Evolutionary conservation across 1,140 invertebrate genomes (phyloP), one percentile per base, ranked within the genome.

Genomic region (Macrobrachium rosenbergii): DNA sequence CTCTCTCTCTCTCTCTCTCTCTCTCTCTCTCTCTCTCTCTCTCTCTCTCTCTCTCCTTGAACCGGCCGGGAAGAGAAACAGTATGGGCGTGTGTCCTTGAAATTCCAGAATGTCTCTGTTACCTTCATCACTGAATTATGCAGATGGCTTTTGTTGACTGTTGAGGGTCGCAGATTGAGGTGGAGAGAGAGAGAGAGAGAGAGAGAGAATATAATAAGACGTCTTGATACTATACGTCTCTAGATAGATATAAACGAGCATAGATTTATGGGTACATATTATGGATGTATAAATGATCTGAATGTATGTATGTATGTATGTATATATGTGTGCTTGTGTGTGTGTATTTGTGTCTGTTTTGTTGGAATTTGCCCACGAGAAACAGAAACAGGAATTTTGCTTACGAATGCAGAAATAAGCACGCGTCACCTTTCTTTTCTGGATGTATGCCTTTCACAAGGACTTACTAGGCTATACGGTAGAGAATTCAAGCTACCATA

Each of bases 181-280:
- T 37, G 58, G 73, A 75, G 73, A 75, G 73, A 75, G 73, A 75
- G 73, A 75, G 23, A 75, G 73, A 75, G 73, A 75, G 73, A 75
- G n/a, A n/a, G n/a, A n/a, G n/a, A 52, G 58, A 19, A 75, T 21
- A 75, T 17, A 37, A 19, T 8, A 19, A 43, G 73, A 12, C 37
- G 28, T 37, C 5, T 3, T 16, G 12, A 72, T 21, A 11, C 67
- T 2, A 2, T 37, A 37, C 28, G 28, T 37, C 28, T 37, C 28
- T 37, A 37, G 28, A 37, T 37, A 72, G 67, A 2, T 72, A 14
- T 37, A 11, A 23, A 1, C 3, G 21, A 37, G 21, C 67, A 11
- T 6, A 37, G 21, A n/a, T 37, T 12, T 21, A 72, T 37, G 37
- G 12, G 37, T 72, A 11, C 11, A 37, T 72, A 72, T 23, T 12